Base-by-base conservation (phyloP, 2,113 vertebrate species). In the Geococcyx californianus region DNA sequence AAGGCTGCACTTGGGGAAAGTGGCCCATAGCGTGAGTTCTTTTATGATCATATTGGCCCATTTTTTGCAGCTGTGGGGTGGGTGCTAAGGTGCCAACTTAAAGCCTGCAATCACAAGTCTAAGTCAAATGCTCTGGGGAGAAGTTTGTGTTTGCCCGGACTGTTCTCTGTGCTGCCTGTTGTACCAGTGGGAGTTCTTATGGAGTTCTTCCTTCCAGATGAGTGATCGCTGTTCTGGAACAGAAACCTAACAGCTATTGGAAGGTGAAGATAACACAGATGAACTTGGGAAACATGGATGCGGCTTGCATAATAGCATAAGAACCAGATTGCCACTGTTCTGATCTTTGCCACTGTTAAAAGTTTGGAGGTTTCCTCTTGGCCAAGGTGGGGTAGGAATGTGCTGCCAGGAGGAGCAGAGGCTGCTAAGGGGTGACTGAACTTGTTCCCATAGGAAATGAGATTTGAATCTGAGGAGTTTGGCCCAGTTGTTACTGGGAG, bases 161-260 rank as follows among this genome's bases (percentile, higher is more conserved):
- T 59, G 33, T 79, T 85, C 33, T 38, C 54, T 29, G 24, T 2
- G 3, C 38, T 85, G 13, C 28, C 44, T 44, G 10, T 38, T 73
- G 59, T n/a, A 52, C 52, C 51, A 59, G 28, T 59, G 51, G 36
- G 51, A 59, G 54, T 91, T 73, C 45, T 79, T 33, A 52, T 0
- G 3, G 36, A 62, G 63, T 75, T 79, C 72, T 94, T 84, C 42
- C 59, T 86, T 89, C n/a, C 75, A 98, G 98, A 87, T 92, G 97
- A 72, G 98, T 93, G 24, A 94, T 98, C 3, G 92, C 97, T 54
- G 98, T 97, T 36, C 95, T 99, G 94, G 98, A 98, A n/a, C 85
- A 98, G 76, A 99, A 99, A 90, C 98, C 98, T 66, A 98, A 98
- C 26, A 97, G 97, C 90, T 98, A 98, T 95, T 99, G 98, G 98